A percentile compares a stretch with the other conserved stretches of the same genome.
phyloP scores from a whole-genome alignment of 2,888 invertebrate species.

The Morinoia aosen region DNA sequence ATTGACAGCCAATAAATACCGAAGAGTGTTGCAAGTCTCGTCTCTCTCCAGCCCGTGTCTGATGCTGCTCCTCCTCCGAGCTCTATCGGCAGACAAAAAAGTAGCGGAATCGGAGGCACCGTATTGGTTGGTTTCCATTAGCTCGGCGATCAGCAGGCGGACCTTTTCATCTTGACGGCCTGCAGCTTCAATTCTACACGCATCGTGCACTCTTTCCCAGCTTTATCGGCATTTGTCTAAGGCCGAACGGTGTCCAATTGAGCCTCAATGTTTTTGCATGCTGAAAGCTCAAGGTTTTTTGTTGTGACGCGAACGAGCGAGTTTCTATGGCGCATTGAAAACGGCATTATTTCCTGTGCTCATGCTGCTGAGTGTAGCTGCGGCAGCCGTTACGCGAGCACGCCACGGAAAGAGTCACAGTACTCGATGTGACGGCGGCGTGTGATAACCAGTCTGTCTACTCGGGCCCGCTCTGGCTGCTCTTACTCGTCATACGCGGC shows the following conservation, averaged over 20 bases:
- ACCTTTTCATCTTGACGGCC: conserved; percentile 29
- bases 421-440: conserved; percentile 43
- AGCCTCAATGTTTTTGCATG: conserved; percentile 2
- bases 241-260: not conserved
- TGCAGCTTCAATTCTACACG: conserved; percentile 8
- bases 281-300: conserved; percentile 18
- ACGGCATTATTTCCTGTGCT: conserved; percentile 4
- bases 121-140: conserved; percentile 52
- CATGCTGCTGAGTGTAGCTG: conserved; percentile 39
- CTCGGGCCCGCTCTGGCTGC: not conserved
- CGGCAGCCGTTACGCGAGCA: conserved; percentile 47
- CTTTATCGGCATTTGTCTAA: not conserved
- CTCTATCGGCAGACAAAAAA: conserved; percentile 34
- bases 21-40: conserved; percentile 1
- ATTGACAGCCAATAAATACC: not conserved
- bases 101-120: conserved; percentile 38
- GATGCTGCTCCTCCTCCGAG: conserved; percentile 38
- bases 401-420: conserved; percentile 49
- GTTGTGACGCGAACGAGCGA: conserved; percentile 2
- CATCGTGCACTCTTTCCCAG: not conserved
- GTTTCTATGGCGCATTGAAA: conserved; percentile 21
- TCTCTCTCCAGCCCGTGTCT: not conserved
- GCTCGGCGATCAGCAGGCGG: conserved; percentile 48
- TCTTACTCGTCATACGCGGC: not conserved
- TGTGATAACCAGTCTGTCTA: conserved; percentile 46